Base-by-base conservation (phyloP, 2,888 invertebrate species). In the Dasypolia templi region DNA sequence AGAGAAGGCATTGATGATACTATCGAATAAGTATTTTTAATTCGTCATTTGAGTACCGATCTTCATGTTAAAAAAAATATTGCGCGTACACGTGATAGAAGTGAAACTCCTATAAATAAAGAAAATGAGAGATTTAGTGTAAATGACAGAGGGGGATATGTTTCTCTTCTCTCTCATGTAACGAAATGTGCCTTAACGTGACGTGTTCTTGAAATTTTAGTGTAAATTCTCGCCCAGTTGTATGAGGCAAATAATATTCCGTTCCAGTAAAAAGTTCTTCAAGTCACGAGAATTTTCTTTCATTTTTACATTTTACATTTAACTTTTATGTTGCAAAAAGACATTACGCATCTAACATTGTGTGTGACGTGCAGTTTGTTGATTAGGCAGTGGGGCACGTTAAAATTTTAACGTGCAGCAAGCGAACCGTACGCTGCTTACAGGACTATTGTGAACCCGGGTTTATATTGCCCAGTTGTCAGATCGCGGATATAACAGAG, bases 331-430 rank as follows among this genome's bases (percentile, higher is more conserved):
- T 70, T 32, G 1, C 2, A n/a, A 72, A 55, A 72, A 26, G 17
- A 42, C 11, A 26, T 66, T 42, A 58, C 5, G 44, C 1, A 19
- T 35, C n/a, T 35, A 42, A 77, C 14, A 35, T 77, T 46, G 29
- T 12, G 7, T 56, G 14, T 35, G 49, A n/a, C 64, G 49, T 46
- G 58, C 29, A 22, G 49, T 64, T 61, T 62, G 76, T 44, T 62
- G 51, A 81, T 81, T 66, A 49, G 81, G 0, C 77, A 75, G 75
- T 32, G 35, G 59, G 64, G 75, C 32, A 22, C 76, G 61, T 78
- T 78, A 81, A 81, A 66, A 75, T 66, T 81, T 56, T 65, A 78
- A 61, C 75, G 81, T 81, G 75, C 55, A 29, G 68, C 32, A 17
- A 42, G 42, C 55, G 3, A 62, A 44, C 49, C 29, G n/a, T 49